Conservation (phyloP, 1,140 invertebrate genomes). For the Drosophila bocki region DNA sequence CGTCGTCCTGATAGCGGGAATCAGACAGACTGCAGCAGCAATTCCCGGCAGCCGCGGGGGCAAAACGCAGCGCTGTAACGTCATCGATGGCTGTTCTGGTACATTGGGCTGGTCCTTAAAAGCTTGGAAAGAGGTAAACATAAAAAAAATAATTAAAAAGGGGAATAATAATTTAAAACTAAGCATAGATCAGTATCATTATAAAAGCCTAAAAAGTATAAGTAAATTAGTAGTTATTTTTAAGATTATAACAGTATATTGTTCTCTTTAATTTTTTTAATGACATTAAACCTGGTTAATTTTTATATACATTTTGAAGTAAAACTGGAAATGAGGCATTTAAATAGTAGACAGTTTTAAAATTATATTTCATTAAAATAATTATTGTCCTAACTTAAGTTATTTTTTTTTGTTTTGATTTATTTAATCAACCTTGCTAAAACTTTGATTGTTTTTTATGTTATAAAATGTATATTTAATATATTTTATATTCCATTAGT, state of each 20-base stretch:
- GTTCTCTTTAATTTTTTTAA: neutral
- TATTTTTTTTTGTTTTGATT: too few species aligned
- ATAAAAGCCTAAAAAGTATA: too few species aligned
- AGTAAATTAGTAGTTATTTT: too few species aligned
- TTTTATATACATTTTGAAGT: too few species aligned
- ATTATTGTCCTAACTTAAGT: too few species aligned
- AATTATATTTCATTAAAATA: too few species aligned
- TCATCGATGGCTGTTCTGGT: slow-evolving; percentile 53
- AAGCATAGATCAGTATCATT: too few species aligned
- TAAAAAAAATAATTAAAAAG: neutral
- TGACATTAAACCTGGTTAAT: too few species aligned
- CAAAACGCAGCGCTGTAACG: slow-evolving; percentile 33
- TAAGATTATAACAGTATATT: neutral
- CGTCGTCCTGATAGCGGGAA: slow-evolving; percentile 65
- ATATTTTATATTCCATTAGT: neutral
- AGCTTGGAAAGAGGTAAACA: neutral
- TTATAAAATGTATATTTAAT: neutral
- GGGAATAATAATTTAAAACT: neutral
- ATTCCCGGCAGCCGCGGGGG: slow-evolving; percentile 18
- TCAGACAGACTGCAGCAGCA: slow-evolving; percentile 47
- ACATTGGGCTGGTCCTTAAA: slow-evolving; percentile 44
- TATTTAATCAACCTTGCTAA: too few species aligned
- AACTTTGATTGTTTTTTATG: too few species aligned
- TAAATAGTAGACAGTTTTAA: too few species aligned
- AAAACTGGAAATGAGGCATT: too few species aligned